Evolutionary conservation across 1,140 invertebrate species (phyloP), one percentile per base, ranked within the genome.

Genomic region (Heliconius himera): DNA sequence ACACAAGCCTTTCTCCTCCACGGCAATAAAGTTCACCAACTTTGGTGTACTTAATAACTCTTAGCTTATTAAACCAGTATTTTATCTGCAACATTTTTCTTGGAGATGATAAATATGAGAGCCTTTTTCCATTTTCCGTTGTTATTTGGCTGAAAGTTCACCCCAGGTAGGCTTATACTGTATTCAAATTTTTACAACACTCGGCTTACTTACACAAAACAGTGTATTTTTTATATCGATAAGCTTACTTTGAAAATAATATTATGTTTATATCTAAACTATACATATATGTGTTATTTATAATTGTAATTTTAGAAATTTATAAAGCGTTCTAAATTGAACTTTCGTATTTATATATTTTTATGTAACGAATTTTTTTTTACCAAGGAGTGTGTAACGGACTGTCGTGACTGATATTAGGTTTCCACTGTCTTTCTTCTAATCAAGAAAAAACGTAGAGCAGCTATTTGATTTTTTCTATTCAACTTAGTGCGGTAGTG

Each of bases 21-120:
- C 54, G 54, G n/a, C 54, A 60, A 60, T 26, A 60, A 60, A 60
- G n/a, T 60, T 60, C 20, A 60, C 54, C 54, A 60, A 60, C n/a
- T 60, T 60, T 60, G 20, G 54, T 60, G 54, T 60, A 60, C 54
- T 60, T 60, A 60, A 60, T 60, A 60, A 60, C 2, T 60, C n/a
- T 60, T 60, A 60, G 54, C 54, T 60, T 60, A 60, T 60, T 22
- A 60, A 60, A 60, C 18, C 54, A 60, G 54, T 60, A 60, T 60
- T 60, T 60, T 22, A 60, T 60, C 54, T 60, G 54, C n/a, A 60
- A 60, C 54, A 60, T 60, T 60, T 60, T 60, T 60, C 54, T 60
- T 60, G 54, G 54, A 60, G 54, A 60, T 60, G n/a, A 60, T 60
- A 60, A 60, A 60, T 60, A 60, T 13, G n/a, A 60, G 54, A 60